Conservation (phyloP, 2,888 invertebrate species). For the Drosophila dives region DNA sequence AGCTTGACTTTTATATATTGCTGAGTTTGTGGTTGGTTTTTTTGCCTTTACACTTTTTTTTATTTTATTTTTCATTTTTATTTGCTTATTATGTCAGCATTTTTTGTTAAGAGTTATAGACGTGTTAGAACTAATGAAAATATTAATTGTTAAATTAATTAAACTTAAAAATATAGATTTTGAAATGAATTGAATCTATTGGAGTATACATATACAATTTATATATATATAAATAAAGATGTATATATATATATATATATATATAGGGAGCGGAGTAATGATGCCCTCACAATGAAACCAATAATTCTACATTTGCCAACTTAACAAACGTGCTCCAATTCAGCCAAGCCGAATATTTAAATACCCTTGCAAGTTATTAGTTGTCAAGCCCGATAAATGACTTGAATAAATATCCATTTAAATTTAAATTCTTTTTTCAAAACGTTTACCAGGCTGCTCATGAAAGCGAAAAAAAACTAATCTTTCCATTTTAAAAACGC, state of each 20-base stretch:
- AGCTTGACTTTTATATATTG: slow-evolving; percentile 17
- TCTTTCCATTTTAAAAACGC: background rate
- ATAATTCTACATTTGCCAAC: slow-evolving; percentile 17
- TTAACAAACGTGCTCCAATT: slow-evolving; percentile 1
- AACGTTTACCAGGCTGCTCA: background rate
- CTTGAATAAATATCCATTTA: background rate
- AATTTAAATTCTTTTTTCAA: background rate
- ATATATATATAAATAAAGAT: background rate
- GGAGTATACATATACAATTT: background rate
- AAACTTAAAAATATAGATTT: background rate
- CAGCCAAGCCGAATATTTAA: slow-evolving; percentile 11
- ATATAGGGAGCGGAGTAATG: background rate
- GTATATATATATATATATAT: background rate
- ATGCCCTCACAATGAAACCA: slow-evolving; percentile 18
- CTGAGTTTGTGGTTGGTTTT: slow-evolving; percentile 4
- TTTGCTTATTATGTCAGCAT: background rate
- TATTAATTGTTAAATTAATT: background rate
- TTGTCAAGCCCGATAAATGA: background rate
- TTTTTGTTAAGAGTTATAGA: background rate
- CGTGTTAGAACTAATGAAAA: background rate
- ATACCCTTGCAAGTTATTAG: slow-evolving; percentile 22
- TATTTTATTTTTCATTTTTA: background rate
- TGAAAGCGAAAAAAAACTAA: background rate
- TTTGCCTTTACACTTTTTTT: background rate
- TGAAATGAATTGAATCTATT: background rate